A percentile compares a stretch with the other conserved stretches of the same genome.
These are phyloP conservation scores for Ginglymostoma cirratum DNA, from an alignment of 2,113 vertebrate species.

Conservation along the genomic window DNA sequence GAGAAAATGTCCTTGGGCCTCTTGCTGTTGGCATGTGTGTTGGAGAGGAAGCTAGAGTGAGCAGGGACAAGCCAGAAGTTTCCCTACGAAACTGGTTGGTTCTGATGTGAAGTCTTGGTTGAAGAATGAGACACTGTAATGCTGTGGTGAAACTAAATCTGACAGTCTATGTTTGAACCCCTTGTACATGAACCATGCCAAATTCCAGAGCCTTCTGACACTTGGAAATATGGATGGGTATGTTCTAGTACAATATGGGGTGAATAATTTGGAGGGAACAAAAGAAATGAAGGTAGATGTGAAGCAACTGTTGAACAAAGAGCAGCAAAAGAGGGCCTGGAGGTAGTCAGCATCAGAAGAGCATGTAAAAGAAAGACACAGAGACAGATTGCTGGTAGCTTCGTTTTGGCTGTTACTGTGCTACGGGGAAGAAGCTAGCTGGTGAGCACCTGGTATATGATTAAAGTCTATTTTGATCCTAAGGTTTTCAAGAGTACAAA, in stretches of 20 bases:
- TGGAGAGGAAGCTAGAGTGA: not conserved
- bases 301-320: too few species aligned
- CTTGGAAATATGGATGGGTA: not conserved
- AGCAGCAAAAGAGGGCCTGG: too few species aligned
- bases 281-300: not conserved
- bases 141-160: not conserved
- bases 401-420: too few species aligned
- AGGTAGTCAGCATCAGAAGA: too few species aligned
- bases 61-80: not conserved
- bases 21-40: not conserved
- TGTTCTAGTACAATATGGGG: not conserved
- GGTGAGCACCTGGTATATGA: too few species aligned
- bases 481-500: too few species aligned
- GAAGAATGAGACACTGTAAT: not conserved
- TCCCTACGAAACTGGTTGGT: not conserved
- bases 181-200: not conserved
- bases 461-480: too few species aligned
- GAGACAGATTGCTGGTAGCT: too few species aligned
- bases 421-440: too few species aligned
- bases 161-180: not conserved
- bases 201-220: not conserved
- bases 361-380: too few species aligned
- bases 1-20: not conserved
- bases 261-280: not conserved
- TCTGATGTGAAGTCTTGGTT: not conserved